Conservation (phyloP, 37 sponge, comb jelly and placozoan genomes). For the Crambe crambe region DNA sequence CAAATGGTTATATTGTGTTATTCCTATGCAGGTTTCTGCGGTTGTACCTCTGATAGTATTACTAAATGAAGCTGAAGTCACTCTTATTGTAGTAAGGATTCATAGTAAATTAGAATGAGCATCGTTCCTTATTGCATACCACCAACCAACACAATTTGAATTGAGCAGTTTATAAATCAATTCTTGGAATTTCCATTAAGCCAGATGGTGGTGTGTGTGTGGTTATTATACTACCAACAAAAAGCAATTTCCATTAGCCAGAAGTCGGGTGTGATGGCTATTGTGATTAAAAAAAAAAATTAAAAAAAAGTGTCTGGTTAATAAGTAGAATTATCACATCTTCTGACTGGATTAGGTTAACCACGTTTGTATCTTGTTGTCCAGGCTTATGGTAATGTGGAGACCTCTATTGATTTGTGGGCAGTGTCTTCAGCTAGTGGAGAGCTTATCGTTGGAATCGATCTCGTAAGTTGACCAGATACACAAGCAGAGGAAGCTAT, state of each 20-base stretch:
- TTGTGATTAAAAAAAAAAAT: no score
- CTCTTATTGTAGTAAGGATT: slow-evolving; percentile 5
- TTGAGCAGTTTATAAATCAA: no score
- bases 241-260: no score
- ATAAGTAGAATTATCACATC: no score
- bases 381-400: neutral
- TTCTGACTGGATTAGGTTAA: no score
- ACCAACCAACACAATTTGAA: no score
- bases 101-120: no score
- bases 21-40: neutral
- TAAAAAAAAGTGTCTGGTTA: no score
- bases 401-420: slow-evolving; percentile 12
- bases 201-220: neutral
- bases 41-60: neutral
- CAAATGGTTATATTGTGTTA: neutral
- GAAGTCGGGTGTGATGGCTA: no score
- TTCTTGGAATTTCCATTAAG: no score
- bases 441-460: neutral
- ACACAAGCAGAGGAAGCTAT: neutral
- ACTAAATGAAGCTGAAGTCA: neutral
- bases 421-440: neutral
- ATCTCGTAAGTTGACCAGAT: neutral
- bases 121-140: no score
- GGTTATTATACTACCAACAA: no score
- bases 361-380: neutral